These are phyloP conservation scores for Himalopsyche phryganea DNA, from an alignment of 1,140 invertebrate genomes.

Conservation along the genomic window DNA sequence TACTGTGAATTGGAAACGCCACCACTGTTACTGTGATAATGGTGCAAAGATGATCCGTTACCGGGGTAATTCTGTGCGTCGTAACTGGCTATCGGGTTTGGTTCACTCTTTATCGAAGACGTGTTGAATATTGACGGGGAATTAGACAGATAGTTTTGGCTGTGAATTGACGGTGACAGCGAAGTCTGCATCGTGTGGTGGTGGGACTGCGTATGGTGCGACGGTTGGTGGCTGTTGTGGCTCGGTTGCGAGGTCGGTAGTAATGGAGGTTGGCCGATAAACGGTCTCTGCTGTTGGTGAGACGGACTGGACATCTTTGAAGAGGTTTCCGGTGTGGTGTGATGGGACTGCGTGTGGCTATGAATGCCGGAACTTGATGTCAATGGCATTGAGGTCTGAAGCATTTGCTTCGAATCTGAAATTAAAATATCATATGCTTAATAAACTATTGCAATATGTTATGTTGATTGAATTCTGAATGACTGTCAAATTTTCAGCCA, in stretches of 20 bases:
- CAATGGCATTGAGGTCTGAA: conserved; percentile 31
- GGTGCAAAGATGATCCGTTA: conserved; percentile 36
- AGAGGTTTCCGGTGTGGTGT: conserved; percentile 18
- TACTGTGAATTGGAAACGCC: conserved; percentile 27
- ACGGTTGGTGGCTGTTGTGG: conserved; percentile 33
- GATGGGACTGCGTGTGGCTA: conserved; percentile 34
- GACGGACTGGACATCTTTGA: conserved; percentile 35
- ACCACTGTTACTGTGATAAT: conserved; percentile 45
- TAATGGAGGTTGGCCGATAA: conserved; percentile 51
- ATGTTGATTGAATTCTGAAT: too few species aligned
- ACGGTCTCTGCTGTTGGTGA: conserved; percentile 40
- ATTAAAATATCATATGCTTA: conserved; percentile 8
- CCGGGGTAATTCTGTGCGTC: conserved; percentile 38
- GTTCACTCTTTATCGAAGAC: conserved; percentile 48
- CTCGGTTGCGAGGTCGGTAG: conserved; percentile 39
- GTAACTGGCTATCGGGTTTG: conserved; percentile 40
- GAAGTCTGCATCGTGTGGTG: conserved; percentile 29
- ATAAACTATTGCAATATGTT: neutral
- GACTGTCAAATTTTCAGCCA: too few species aligned
- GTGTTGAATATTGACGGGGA: conserved; percentile 25
- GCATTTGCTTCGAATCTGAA: conserved; percentile 39
- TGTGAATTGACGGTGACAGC: conserved; percentile 31
- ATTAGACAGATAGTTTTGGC: conserved; percentile 25
- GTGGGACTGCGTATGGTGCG: conserved; percentile 34
- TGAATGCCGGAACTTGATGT: conserved; percentile 28